Percentiles rank a stretch among this genome's conserved stretches.
Conservation (phyloP, 2,888 invertebrate genomes). For the Diachrysia chrysitis region DNA sequence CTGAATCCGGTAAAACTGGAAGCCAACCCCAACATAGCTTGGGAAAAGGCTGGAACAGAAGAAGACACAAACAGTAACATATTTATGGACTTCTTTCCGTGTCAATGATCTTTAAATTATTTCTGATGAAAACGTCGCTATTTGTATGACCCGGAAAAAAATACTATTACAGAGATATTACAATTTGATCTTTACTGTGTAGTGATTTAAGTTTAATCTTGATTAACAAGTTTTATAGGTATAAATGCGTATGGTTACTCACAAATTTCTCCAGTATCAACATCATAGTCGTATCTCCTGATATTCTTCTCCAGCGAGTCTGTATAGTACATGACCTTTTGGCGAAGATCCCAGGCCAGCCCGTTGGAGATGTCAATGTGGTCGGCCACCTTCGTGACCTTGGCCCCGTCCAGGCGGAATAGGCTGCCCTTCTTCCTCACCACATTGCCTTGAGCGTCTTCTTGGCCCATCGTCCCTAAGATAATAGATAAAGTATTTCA, state of each 20-base stretch:
- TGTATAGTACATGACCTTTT: conserved; percentile 92
- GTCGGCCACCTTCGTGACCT: conserved; percentile 63
- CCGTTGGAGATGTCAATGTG: conserved; percentile 93
- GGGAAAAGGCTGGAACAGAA: no score
- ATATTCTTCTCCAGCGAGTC: conserved; percentile 91
- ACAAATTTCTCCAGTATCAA: conserved; percentile 91
- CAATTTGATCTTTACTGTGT: no score
- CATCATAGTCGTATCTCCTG: conserved; percentile 92
- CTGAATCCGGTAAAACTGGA: no score
- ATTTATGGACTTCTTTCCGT: no score
- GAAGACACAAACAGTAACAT: no score
- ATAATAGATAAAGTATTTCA: background rate
- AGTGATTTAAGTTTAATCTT: background rate
- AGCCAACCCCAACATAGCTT: no score
- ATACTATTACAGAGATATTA: no score
- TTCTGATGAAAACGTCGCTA: no score
- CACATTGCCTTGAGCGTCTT: conserved; percentile 78
- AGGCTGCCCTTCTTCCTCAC: conserved; percentile 81
- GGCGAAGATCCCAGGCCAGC: conserved; percentile 92
- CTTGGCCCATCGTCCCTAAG: conserved; percentile 89
- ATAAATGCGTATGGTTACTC: conserved; percentile 67
- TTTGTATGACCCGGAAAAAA: no score
- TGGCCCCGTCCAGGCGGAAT: conserved; percentile 77
- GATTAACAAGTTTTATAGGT: no score
- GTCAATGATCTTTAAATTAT: no score